Percentiles rank a stretch among this genome's conserved stretches.
These are phyloP conservation scores for Elymnias hypermnestra DNA, from an alignment of 1,140 invertebrate species.

Conservation along the genomic window DNA sequence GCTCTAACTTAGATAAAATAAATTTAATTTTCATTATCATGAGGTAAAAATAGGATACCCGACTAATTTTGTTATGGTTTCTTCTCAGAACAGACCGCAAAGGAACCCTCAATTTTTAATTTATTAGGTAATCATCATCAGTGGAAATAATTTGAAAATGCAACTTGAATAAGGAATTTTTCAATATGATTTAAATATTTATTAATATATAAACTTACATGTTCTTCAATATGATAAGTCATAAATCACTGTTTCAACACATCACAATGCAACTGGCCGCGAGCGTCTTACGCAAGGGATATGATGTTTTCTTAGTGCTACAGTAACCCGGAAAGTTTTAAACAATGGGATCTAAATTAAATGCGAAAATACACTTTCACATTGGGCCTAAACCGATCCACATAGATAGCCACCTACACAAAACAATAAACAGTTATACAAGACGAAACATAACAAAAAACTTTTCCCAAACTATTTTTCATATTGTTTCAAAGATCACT, in stretches of 20 bases:
- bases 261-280: constrained; percentile 26
- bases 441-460: constrained; percentile 42
- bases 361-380: constrained; percentile 74
- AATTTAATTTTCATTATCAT: no score
- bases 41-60: no score
- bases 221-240: constrained; percentile 8
- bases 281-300: constrained; percentile 44
- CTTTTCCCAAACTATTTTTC: constrained; percentile 18
- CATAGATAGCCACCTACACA: constrained; percentile 68
- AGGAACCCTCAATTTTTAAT: no score
- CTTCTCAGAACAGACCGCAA: no score
- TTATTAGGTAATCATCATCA: no score
- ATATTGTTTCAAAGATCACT: constrained; percentile 9
- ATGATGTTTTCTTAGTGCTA: constrained; percentile 46
- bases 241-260: constrained; percentile 27
- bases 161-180: no score
- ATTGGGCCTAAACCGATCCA: constrained; percentile 56
- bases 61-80: no score
- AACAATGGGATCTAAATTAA: constrained; percentile 73
- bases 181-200: no score
- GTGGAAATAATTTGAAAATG: no score
- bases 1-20: no score
- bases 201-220: constrained; percentile 23
- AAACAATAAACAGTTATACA: constrained; percentile 69
- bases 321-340: constrained; percentile 55